Base-by-base conservation (phyloP, 2,888 invertebrate species). In the Rotaria sp. region DNA sequence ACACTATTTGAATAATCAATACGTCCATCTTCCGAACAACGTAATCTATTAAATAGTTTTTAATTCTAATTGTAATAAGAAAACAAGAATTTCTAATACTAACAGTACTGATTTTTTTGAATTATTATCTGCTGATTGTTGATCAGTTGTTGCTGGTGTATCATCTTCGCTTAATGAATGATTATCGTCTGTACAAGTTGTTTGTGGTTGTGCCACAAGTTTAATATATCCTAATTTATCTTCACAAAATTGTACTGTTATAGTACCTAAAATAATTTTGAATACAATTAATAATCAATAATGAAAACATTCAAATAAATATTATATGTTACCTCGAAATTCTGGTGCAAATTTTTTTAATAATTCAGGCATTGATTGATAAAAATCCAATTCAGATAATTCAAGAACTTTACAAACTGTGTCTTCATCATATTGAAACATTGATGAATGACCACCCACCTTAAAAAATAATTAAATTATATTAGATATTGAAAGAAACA, bases 261-360 rank as follows among this genome's bases (percentile, higher is more conserved):
- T 45, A 7, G 7, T 80, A 7, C 80, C 80, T 80, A 2, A 45
- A 80, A 80, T n/a, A 45, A 45, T 67, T 35, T 50, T 18, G 24
- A 38, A 87, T 55, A 50, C 2, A 48, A 52, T n/a, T 38, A 85
- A 18, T 24, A 85, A 18, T 7, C 21, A 24, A 30, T 1, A 26
- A 75, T 45, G 35, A 67, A 84, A 30, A 57, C 26, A 75, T 21
- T 21, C n/a, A n/a, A n/a, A n/a, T n/a, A n/a, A 52, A 52, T 41
- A 86, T 38, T 94, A 96, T 96, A 4, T 52, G 86, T 35, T 94
- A 96, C 96, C 96, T 95, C 95, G 96, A 92, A 95, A 96, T 93
- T 95, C 94, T 89, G 97, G 96, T 91, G 96, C 95, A 93, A 96
- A 96, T 93, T 94, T 94, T 93, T 95, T 94, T 92, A 96, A 94